These are phyloP conservation scores for Nannospalax galili DNA, from an alignment of 2,113 vertebrate genomes.

Conservation along the genomic window DNA sequence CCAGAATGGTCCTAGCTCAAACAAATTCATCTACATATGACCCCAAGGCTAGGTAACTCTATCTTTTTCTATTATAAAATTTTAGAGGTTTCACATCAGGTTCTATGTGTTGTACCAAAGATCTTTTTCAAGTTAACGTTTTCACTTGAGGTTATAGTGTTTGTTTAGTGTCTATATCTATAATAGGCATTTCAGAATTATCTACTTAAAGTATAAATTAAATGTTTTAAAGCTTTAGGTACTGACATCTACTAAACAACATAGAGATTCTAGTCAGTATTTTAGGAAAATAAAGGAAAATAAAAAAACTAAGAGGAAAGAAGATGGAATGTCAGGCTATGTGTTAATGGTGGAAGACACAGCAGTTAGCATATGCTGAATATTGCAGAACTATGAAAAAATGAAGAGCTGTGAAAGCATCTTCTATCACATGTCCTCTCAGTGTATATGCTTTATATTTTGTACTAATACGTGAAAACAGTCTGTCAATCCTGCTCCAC, in stretches of 20 bases:
- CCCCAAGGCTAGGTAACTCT: too few relatives aligned
- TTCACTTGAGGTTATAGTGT: not conserved
- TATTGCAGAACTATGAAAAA: too few relatives aligned
- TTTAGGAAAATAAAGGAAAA: not conserved
- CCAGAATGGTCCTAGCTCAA: not conserved
- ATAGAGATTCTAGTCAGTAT: not conserved
- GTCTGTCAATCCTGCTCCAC: not conserved
- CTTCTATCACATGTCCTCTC: not conserved
- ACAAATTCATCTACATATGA: not conserved
- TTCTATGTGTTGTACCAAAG: not conserved
- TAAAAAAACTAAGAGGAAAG: not conserved
- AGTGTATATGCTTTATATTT: not conserved
- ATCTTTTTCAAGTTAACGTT: not conserved
- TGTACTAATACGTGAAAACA: not conserved
- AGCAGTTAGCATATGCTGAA: too few relatives aligned
- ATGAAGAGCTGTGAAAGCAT: too few relatives aligned
- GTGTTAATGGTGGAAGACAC: not conserved
- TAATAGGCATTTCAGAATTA: not conserved
- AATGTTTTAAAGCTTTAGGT: not conserved
- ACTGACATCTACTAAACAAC: not conserved
- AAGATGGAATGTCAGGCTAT: not conserved
- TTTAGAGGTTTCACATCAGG: not conserved
- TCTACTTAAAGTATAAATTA: not conserved
- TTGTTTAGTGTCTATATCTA: not conserved
- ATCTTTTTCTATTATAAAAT: not conserved